phyloP scores from a whole-genome alignment of 2,113 vertebrate species.

The Alexandromys fortis region DNA sequence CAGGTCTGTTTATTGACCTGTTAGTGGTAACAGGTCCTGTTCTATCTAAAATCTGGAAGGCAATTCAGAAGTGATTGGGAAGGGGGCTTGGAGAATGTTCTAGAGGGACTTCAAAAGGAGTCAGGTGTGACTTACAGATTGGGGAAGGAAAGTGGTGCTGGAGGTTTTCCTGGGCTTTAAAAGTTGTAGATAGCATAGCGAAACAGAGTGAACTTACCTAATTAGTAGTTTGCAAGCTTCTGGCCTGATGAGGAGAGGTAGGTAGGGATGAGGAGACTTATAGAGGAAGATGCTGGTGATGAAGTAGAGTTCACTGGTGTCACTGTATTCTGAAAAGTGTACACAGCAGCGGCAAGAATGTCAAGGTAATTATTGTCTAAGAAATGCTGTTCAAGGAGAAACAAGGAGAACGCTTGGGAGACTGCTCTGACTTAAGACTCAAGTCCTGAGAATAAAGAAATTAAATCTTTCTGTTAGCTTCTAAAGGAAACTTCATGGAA shows the following conservation, averaged over 20 bases:
- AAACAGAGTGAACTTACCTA: neutral
- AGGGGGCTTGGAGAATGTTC: neutral
- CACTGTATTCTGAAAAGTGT: neutral
- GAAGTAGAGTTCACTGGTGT: neutral
- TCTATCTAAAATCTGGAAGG: neutral
- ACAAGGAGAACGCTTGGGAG: neutral
- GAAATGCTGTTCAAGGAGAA: neutral
- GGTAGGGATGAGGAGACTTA: too few species aligned
- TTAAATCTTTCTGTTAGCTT: constrained; percentile 28
- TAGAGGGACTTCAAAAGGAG: neutral
- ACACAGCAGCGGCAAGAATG: neutral
- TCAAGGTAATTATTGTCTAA: neutral
- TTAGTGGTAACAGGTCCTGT: neutral
- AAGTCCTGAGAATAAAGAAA: neutral
- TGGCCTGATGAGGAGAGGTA: neutral
- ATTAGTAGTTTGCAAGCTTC: neutral
- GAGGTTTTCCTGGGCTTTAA: neutral
- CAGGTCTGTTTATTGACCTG: neutral
- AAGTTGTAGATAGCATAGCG: neutral
- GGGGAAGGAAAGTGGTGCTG: neutral
- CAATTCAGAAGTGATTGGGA: neutral
- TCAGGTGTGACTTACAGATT: neutral
- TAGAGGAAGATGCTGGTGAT: neutral
- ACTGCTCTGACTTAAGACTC: neutral
- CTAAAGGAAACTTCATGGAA: neutral